phyloP scores from a whole-genome alignment of 2,113 vertebrate genomes.

The Camelus bactrianus region DNA sequence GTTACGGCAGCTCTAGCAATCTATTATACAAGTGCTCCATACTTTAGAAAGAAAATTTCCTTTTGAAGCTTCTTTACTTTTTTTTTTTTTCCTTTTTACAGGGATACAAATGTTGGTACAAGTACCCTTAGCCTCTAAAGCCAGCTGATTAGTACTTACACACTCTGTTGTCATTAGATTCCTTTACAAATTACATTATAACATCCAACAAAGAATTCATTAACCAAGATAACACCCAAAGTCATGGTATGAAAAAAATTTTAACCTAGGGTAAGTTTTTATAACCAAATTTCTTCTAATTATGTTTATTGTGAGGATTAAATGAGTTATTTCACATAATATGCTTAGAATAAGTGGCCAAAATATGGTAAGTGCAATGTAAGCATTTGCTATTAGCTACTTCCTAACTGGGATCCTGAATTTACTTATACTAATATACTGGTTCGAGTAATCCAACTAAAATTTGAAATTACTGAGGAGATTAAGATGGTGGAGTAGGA shows the following conservation, averaged over 20 bases:
- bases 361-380: neutral
- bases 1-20: neutral
- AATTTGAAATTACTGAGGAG: neutral
- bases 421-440: neutral
- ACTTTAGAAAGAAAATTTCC: neutral
- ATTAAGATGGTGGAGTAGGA: neutral
- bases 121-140: neutral
- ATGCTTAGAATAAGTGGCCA: neutral
- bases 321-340: neutral
- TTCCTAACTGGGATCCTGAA: neutral
- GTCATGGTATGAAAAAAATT: neutral
- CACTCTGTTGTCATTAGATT: neutral
- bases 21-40: neutral
- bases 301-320: neutral
- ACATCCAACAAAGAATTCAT: neutral
- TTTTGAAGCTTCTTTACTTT: neutral
- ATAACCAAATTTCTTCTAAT: neutral
- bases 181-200: neutral
- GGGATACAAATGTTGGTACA: neutral
- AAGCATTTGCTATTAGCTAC: neutral
- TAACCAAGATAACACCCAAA: neutral
- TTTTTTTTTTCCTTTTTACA: neutral
- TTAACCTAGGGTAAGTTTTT: neutral
- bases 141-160: neutral
- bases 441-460: neutral